Evolutionary conservation across 2,888 invertebrate species (phyloP), one percentile per base, ranked within the genome.

Genomic region (Heliconius aoede): DNA sequence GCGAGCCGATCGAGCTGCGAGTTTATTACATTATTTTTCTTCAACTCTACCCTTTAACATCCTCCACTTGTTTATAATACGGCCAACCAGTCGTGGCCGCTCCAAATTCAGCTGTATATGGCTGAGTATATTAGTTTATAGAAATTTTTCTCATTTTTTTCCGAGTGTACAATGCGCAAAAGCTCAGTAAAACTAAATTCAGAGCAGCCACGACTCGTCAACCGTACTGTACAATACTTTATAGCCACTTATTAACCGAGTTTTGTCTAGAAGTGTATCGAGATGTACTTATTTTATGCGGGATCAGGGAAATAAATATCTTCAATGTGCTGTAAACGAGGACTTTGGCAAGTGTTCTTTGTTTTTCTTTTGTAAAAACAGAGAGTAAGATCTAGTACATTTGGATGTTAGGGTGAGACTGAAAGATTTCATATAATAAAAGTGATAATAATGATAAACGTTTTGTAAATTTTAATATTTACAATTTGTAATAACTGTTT

Each of bases 1-100:
- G 78, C 72, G 76, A 73, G 64, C 67, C 67, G 76, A 79, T 78
- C 72, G 76, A 67, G 51, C 69, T 28, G 46, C 68, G 30, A 71
- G 8, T 69, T 69, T 65, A 72, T 76, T 67, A 72, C 60, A 65
- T 60, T 76, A 71, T 72, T 76, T 72, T 72, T 76, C 65, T 58
- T 58, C 30, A 51, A 73, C 64, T 76, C 46, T 11, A 76, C 58
- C 65, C 76, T 67, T 72, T 72, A 58, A 28, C n/a, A 67, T 30
- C 32, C 40, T 18, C 24, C 55, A 46, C 40, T 69, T 74, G 61
- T 72, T 76, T 64, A 76, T 7, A 55, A n/a, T 55, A 51, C 9
- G 51, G 51, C n/a, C 21, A 5, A 21, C 51, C 8, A n/a, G n/a
- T 51, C 51, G 51, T 51, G 51, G n/a, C 51, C 21, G n/a, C 51